phyloP scores from a whole-genome alignment of 2,113 vertebrate genomes.

The Zapornia atra region DNA sequence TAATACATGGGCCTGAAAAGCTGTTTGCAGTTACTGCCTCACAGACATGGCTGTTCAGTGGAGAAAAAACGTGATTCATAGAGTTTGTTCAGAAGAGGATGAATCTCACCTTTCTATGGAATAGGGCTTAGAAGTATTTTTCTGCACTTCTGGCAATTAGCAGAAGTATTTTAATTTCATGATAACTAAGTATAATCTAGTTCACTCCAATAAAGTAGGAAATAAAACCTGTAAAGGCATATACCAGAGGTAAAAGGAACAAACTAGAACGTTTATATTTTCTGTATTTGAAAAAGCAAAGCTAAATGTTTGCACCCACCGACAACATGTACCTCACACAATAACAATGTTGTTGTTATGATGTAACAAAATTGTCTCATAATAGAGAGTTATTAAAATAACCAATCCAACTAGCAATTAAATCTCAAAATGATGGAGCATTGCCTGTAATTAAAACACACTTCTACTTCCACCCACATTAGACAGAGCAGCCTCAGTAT shows the following conservation, averaged over 20 bases:
- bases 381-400: background rate
- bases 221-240: background rate
- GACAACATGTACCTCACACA: background rate
- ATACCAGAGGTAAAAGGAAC: background rate
- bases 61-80: background rate
- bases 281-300: background rate
- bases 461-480: background rate
- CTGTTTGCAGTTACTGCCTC: background rate
- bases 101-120: background rate
- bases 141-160: background rate
- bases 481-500: background rate
- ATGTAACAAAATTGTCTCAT: background rate
- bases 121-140: background rate
- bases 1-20: background rate
- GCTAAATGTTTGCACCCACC: background rate
- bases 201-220: background rate
- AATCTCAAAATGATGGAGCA: background rate
- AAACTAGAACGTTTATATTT: background rate
- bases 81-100: background rate
- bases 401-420: constrained; percentile 18
- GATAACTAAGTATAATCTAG: background rate
- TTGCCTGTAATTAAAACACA: constrained; percentile 19
- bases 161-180: background rate
- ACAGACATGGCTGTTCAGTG: background rate
- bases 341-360: background rate